Evolutionary conservation across 2,797 vertebrate genomes (phyloP).

Genomic region (Onychomys arenicola): DNA sequence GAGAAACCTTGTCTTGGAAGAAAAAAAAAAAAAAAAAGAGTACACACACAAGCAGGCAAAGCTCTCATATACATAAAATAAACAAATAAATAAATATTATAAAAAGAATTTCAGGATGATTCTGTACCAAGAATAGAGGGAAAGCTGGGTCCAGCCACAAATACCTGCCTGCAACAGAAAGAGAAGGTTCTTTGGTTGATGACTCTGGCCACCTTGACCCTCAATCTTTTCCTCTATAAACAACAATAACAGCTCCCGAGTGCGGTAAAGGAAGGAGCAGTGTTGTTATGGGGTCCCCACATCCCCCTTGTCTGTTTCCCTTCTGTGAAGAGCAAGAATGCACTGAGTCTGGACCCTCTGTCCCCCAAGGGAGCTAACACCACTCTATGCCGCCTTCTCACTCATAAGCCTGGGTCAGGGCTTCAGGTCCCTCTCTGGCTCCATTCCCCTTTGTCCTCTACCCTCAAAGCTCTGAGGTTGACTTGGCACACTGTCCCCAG

Average conservation of each 20-base stretch:
- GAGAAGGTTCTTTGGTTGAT: background rate
- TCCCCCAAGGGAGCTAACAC: fast-evolving
- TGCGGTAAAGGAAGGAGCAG: fast-evolving
- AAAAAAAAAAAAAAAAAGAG: too few relatives aligned
- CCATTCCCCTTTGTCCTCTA: background rate
- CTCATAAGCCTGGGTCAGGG: background rate
- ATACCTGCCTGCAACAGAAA: fast-evolving
- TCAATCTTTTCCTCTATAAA: background rate
- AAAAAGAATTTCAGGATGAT: background rate
- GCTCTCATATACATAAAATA: background rate
- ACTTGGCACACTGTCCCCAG: background rate
- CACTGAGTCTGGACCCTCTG: background rate
- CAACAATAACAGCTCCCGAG: fast-evolving
- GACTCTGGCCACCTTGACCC: background rate
- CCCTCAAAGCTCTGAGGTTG: background rate
- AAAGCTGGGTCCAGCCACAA: background rate
- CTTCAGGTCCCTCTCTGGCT: background rate
- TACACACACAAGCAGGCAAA: background rate
- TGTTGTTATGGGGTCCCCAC: fast-evolving
- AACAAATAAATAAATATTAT: background rate
- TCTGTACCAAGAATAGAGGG: background rate
- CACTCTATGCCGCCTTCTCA: background rate
- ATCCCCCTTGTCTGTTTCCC: too few relatives aligned
- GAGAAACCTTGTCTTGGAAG: too few relatives aligned
- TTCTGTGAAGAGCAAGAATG: background rate